Conservation (phyloP, 2,113 vertebrate species). For the Nettapus auritus region DNA sequence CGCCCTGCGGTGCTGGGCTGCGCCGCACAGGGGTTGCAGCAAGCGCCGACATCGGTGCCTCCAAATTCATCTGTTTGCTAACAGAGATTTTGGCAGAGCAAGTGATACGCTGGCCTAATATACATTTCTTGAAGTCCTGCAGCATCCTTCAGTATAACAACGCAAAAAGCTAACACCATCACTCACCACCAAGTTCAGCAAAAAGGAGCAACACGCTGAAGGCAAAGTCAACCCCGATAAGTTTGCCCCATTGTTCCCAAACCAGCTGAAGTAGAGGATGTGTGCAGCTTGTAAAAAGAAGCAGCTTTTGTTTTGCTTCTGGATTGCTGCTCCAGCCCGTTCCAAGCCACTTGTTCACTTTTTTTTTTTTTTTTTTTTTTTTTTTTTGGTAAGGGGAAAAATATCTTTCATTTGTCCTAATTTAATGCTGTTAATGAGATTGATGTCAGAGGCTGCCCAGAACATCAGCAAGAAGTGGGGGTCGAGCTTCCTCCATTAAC, state of each 20-base stretch:
- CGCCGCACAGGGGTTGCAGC: not conserved
- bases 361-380: not conserved
- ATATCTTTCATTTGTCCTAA: not conserved
- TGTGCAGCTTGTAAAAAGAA: not conserved
- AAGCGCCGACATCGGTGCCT: not conserved
- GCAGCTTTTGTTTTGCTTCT: not conserved
- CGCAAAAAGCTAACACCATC: not conserved
- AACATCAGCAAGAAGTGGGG: not conserved
- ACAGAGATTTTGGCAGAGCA: not conserved
- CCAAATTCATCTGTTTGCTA: not conserved
- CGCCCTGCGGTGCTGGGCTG: too few relatives aligned
- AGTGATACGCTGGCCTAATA: not conserved
- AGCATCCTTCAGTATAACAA: not conserved
- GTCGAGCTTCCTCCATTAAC: not conserved
- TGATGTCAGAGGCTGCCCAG: not conserved
- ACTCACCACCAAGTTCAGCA: not conserved
- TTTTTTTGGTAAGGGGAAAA: not conserved
- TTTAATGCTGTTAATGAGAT: not conserved
- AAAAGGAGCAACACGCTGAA: rapidly evolving
- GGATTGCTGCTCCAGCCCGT: not conserved
- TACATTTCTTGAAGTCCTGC: not conserved
- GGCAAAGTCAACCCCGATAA: rapidly evolving
- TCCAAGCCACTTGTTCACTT: not conserved
- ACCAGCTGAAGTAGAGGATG: not conserved
- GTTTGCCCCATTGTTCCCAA: not conserved